These are phyloP conservation scores for Tachina lurida DNA, from an alignment of 2,888 invertebrate species.

Conservation along the genomic window DNA sequence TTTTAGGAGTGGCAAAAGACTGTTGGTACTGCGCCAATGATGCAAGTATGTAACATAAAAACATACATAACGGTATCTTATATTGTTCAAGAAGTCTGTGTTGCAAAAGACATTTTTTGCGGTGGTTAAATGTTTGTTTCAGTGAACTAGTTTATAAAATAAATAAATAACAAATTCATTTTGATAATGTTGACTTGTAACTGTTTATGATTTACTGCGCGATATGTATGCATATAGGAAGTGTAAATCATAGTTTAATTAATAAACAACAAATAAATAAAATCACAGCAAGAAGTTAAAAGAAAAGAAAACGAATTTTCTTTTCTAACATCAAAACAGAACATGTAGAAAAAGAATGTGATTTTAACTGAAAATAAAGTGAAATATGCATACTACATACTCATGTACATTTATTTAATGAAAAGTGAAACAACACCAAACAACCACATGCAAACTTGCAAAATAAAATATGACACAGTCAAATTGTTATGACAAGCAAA, in stretches of 20 bases:
- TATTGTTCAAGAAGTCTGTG: too few relatives aligned
- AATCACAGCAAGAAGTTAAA: background rate
- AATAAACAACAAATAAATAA: background rate
- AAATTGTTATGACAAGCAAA: conserved; percentile 43
- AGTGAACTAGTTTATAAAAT: too few relatives aligned
- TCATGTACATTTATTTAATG: conserved; percentile 29
- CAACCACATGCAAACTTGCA: conserved; percentile 41
- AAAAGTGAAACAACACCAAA: conserved; percentile 52
- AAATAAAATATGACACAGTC: conserved; percentile 39
- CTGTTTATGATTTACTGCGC: too few relatives aligned
- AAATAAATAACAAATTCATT: too few relatives aligned
- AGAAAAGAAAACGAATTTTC: conserved; percentile 58
- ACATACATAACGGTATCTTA: too few relatives aligned
- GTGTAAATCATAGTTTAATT: conserved; percentile 11
- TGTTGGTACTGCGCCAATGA: too few relatives aligned
- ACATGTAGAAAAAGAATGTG: conserved; percentile 48
- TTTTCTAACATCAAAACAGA: conserved; percentile 39
- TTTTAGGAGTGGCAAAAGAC: too few relatives aligned
- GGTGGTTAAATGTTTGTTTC: too few relatives aligned
- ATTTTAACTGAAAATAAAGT: conserved; percentile 18
- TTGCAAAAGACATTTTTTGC: too few relatives aligned
- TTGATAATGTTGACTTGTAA: too few relatives aligned
- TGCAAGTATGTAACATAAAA: too few relatives aligned
- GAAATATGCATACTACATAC: background rate
- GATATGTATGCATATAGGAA: too few relatives aligned